Evolutionary conservation across 35 echinoderm and acorn worm genomes (phyloP).

Genomic region (Acanthaster planci): DNA sequence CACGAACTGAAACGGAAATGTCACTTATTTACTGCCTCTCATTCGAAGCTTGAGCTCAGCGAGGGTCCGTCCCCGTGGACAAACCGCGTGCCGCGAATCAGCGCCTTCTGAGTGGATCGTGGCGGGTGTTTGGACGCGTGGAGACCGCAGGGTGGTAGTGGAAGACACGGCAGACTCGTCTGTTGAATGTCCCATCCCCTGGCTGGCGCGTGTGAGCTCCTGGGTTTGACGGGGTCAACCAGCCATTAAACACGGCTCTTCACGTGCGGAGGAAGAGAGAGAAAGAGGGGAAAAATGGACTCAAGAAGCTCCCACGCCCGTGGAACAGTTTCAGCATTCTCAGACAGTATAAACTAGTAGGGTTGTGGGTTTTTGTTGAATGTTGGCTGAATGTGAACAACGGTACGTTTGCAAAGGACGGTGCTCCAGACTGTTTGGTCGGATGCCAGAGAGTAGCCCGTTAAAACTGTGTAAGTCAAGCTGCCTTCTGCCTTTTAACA

Average conservation of each 20-base stretch:
- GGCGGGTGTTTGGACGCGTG: conserved; percentile 26
- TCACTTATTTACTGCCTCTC: too few relatives aligned
- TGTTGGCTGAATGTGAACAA: conserved; percentile 8
- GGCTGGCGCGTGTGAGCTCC: too few relatives aligned
- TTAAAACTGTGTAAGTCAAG: conserved; percentile 14
- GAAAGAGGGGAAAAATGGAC: too few relatives aligned
- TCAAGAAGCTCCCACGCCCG: too few relatives aligned
- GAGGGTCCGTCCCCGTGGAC: conserved; percentile 7
- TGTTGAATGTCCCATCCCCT: too few relatives aligned
- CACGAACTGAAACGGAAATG: too few relatives aligned
- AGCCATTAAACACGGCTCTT: too few relatives aligned
- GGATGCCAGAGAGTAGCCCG: neutral
- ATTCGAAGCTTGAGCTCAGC: too few relatives aligned
- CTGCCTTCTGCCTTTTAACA: neutral
- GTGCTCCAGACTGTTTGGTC: neutral
- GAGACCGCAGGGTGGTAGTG: neutral
- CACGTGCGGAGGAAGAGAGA: too few relatives aligned
- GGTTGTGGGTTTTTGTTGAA: neutral
- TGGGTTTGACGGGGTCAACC: too few relatives aligned
- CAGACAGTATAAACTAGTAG: neutral
- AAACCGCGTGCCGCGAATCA: conserved; percentile 14
- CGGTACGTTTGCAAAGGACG: neutral
- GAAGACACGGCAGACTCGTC: neutral
- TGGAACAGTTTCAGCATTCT: too few relatives aligned
- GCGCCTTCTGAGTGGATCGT: neutral